Evolutionary conservation across 2,113 vertebrate species (phyloP), one percentile per base, ranked within the genome.

Genomic region (Brachirus orientalis): DNA sequence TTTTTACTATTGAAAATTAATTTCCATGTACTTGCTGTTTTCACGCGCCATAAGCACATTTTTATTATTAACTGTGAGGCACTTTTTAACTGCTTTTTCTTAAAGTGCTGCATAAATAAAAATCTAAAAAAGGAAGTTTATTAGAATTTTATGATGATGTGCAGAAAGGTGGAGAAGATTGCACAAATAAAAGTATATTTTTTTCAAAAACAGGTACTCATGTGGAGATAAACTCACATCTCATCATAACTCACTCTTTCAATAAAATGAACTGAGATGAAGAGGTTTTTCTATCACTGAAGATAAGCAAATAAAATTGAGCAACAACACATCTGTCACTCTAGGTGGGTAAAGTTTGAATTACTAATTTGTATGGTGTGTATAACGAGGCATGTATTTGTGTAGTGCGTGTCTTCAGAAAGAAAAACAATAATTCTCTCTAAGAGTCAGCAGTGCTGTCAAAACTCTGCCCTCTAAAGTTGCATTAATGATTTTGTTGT

Each of bases 391-490:
- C 18, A 12, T 63, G 13, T 19, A 41, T 45, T 52, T 57, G n/a
- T 19, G 20, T 8, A 40, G 38, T 19, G 18, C 50, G 43, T 48
- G 54, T 53, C 43, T 60, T 63, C n/a, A 28, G 55, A 45, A 46
- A 54, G 45, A 75, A 53, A 68, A 69, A 36, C 16, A 45, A 12
- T n/a, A n/a, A 61, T 12, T 48, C 14, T 47, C 40, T 57, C 65
- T 69, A 40, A 58, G 51, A 74, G 14, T 46, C 57, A 62, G 73
- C 63, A 65, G 63, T 36, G 77, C 75, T 78, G 69, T 80, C 70
- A 83, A 61, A 68, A 75, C 66, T 47, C 40, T 35, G 43, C 14
- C 65, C 54, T 75, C 56, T 70, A 58, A 76, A 68, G 55, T 67
- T 54, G 75, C 58, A 46, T 62, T 62, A 50, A 75, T 68, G 72